Evolutionary conservation across 2,113 vertebrate genomes (phyloP), one percentile per base, ranked within the genome.

Genomic region (Corythoichthys intestinalis): DNA sequence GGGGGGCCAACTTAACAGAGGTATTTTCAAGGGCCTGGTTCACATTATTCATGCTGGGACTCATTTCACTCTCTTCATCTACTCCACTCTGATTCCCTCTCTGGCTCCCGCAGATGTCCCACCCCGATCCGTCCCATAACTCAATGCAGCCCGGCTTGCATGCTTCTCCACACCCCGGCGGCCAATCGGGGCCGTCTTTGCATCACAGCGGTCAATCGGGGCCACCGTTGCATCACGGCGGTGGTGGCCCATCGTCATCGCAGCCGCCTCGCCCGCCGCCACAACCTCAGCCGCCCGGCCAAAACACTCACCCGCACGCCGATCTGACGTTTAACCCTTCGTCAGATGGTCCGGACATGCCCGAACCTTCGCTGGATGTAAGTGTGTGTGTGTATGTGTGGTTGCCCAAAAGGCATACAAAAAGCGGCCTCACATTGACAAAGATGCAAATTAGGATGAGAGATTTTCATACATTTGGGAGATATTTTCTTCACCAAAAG

Each of bases 341-440:
- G 83, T 93, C 95, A 88, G 96, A 99, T 82, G 95, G 95, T 67
- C 94, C 96, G 69, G 97, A 99, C 89, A 98, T 99, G 96, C 97
- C 96, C 79, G 97, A 99, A 91, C 96, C 97, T 91, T 98, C 96
- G 75, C 93, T 99, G 93, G 97, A 99, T 94, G 97, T 99, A 96
- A 98, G 97, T 98, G 90, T 91, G 86, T 47, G 41, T 1, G 71
- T 74, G 69, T 76, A 28, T 28, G 77, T 50, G 85, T 78, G 80
- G 20, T 28, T 10, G 12, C 20, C 20, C 28, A 11, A 56, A 56
- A 11, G 1, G 50, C 50, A 56, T 20, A 28, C 6, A 54, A 2
- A 11, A 12, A 11, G 53, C n/a, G 46, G 11, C n/a, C n/a, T 9
- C 6, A 10, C 50, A 20, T 6, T 53, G 7, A 53, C n/a, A 53